Conservation (phyloP, 2,113 vertebrate species). For the Chionomys nivalis region DNA sequence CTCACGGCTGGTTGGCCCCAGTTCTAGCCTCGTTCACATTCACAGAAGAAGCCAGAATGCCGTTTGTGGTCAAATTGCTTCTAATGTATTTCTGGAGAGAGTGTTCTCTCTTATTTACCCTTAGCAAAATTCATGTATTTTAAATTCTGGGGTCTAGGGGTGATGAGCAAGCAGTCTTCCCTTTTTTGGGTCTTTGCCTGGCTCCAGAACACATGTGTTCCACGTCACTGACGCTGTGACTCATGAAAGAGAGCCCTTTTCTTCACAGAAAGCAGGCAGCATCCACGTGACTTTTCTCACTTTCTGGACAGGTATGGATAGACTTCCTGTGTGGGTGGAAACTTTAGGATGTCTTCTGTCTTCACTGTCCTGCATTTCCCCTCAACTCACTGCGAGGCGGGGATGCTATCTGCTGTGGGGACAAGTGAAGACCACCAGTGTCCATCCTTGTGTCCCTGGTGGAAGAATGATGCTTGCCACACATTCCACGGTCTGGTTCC, state of each 20-base stretch:
- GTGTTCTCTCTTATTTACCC: accelerated
- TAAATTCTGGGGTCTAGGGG: not conserved
- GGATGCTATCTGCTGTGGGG: accelerated
- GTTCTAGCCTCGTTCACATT: not conserved
- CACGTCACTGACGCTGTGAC: accelerated
- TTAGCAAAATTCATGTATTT: not conserved
- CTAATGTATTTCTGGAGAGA: accelerated
- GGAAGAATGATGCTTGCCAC: accelerated
- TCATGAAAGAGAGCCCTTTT: accelerated
- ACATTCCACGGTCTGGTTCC: accelerated
- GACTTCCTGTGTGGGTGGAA: accelerated
- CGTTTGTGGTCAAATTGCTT: not conserved
- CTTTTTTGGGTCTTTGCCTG: not conserved
- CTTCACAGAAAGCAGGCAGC: accelerated
- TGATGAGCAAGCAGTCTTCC: not conserved
- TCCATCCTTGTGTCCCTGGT: no score
- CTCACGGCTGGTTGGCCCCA: accelerated
- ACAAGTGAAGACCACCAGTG: accelerated
- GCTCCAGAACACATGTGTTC: not conserved
- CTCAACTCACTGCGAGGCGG: accelerated
- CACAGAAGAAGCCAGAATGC: not conserved
- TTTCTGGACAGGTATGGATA: not conserved
- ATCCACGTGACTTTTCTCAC: accelerated
- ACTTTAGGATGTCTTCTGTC: accelerated
- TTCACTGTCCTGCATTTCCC: accelerated